These are phyloP conservation scores for Rhipidura dahli DNA, from an alignment of 2,113 vertebrate species.

Conservation along the genomic window DNA sequence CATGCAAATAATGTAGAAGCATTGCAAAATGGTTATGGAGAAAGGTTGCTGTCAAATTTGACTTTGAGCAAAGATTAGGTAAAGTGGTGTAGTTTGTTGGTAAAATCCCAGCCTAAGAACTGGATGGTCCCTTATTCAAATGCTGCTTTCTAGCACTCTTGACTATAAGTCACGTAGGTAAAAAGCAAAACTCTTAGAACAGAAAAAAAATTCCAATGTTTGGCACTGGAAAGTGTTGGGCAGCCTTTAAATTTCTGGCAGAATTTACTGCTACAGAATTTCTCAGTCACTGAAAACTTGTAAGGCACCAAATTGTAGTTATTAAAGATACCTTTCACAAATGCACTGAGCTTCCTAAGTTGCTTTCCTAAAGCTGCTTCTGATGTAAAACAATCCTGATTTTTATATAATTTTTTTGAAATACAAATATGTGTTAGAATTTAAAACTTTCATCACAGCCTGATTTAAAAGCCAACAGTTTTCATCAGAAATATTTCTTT, in stretches of 20 bases:
- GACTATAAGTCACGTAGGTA: fast-evolving
- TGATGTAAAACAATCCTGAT: neutral
- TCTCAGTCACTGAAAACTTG: neutral
- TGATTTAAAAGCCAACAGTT: neutral
- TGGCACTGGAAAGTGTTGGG: neutral
- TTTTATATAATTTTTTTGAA: neutral
- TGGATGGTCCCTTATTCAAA: neutral
- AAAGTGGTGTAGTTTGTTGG: neutral
- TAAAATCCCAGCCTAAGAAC: neutral
- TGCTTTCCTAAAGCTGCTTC: neutral
- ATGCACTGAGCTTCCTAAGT: neutral
- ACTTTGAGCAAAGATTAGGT: neutral
- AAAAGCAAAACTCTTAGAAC: neutral
- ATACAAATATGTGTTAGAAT: neutral
- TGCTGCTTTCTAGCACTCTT: neutral
- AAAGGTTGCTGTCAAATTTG: neutral
- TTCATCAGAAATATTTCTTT: neutral
- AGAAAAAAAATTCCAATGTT: neutral
- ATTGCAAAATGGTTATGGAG: neutral
- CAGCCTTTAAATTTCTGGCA: neutral
- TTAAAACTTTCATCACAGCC: neutral
- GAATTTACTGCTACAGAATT: neutral
- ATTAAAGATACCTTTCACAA: neutral
- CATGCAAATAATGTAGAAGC: neutral
- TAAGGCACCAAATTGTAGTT: too few species aligned